Evolutionary conservation across 2,888 invertebrate species (phyloP), one percentile per base, ranked within the genome.

Genomic region (Matsumyia berberina): DNA sequence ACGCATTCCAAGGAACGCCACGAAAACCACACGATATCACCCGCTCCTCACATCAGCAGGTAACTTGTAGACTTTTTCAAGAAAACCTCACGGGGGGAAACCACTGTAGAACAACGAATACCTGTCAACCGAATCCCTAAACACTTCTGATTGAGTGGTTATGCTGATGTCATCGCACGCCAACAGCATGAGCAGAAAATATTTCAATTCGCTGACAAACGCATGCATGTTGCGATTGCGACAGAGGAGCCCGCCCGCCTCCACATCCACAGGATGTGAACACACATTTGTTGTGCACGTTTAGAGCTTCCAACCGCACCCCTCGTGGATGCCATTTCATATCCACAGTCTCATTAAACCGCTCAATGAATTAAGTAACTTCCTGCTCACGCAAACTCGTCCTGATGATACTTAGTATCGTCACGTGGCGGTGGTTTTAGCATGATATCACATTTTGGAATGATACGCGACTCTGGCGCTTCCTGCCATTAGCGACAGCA

Each of bases 401-500:
- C 24, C 1, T 29, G 62, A 81, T 82, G 39, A 55, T 55, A 62
- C 72, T 73, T 53, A 58, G 49, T 55, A 77, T 70, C 70, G 51
- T 72, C 77, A 72, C 72, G 77, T 83, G 72, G 77, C 78, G 67
- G 53, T 66, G 60, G 9, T n/a, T n/a, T n/a, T n/a, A 55, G 62
- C 42, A 46, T 62, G 62, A 67, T 67, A 73, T 73, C 72, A 67
- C 31, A 67, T 77, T 78, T 67, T 42, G 19, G 29, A n/a, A 67
- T 62, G 72, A 72, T 73, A 67, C 72, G 62, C 77, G 49, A 83
- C 60, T 77, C 55, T 60, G 77, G 12, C 44, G 77, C 72, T 55
- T 83, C 77, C 82, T 77, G 77, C 77, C 82, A 82, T 82, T 82
- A 82, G 60, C 46, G 39, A 15, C 58, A 58, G 51, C 42, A 35